phyloP scores from a whole-genome alignment of 1,140 invertebrate species.

The Drosophila carrolli region DNA sequence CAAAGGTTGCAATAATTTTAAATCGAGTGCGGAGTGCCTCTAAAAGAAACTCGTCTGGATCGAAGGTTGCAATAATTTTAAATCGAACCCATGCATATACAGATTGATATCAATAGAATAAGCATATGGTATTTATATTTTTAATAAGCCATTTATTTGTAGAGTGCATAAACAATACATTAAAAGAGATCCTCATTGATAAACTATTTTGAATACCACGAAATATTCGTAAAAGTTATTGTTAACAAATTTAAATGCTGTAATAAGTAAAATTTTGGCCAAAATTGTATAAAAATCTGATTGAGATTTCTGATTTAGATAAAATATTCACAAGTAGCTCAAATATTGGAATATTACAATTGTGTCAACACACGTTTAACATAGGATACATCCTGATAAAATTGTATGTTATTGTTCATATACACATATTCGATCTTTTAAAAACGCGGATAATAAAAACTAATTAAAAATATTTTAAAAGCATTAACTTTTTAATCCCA shows the following conservation, averaged over 20 bases:
- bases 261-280: slow-evolving; percentile 50
- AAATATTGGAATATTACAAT: slow-evolving; percentile 37
- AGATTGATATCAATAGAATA: slow-evolving; percentile 61
- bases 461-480: slow-evolving; percentile 12
- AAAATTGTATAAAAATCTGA: slow-evolving; percentile 33
- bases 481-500: not conserved
- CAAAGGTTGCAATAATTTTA: slow-evolving; percentile 61
- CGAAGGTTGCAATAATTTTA: slow-evolving; percentile 61
- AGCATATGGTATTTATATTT: slow-evolving; percentile 66
- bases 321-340: slow-evolving; percentile 39
- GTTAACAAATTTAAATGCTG: slow-evolving; percentile 24
- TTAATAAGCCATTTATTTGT: slow-evolving; percentile 59
- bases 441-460: slow-evolving; percentile 23
- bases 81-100: slow-evolving; percentile 45
- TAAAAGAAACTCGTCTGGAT: not conserved
- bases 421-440: slow-evolving; percentile 23
- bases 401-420: slow-evolving; percentile 32
- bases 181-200: slow-evolving; percentile 18
- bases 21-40: slow-evolving; percentile 5
- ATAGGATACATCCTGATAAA: not conserved
- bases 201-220: slow-evolving; percentile 2
- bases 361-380: slow-evolving; percentile 21
- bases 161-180: slow-evolving; percentile 36
- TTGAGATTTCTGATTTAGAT: slow-evolving; percentile 14
- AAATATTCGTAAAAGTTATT: slow-evolving; percentile 19